Conservation (phyloP, 2,113 vertebrate genomes). For the Myotis brandtii region DNA sequence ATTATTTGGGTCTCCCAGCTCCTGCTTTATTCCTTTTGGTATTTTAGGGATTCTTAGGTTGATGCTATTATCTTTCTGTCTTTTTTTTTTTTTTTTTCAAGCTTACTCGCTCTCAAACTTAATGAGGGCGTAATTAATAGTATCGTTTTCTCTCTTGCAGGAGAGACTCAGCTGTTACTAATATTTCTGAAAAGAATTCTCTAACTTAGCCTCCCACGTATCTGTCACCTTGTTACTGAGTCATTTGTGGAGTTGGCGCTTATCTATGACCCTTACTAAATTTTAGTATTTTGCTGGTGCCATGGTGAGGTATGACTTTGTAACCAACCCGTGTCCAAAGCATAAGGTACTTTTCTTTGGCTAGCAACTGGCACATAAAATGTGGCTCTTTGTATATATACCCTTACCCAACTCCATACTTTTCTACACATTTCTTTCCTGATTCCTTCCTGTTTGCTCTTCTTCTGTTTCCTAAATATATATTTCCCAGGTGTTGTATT, state of each 20-base stretch:
- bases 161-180: background rate
- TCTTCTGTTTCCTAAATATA: background rate
- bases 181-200: conserved; percentile 22
- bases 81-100: background rate
- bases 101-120: background rate
- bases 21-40: background rate
- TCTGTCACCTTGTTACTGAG: conserved; percentile 27
- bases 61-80: no score
- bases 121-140: background rate
- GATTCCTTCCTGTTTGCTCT: background rate
- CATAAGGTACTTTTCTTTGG: background rate
- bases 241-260: background rate
- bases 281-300: background rate
- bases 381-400: background rate
- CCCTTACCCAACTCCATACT: background rate
- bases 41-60: no score
- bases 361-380: background rate
- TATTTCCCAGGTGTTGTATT: background rate
- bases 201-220: background rate
- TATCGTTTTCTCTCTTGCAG: background rate
- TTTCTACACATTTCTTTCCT: background rate
- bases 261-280: background rate
- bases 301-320: background rate
- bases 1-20: background rate
- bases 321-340: background rate